phyloP scores from a whole-genome alignment of 2,888 invertebrate species.

The Cyrtodaria siliqua region DNA sequence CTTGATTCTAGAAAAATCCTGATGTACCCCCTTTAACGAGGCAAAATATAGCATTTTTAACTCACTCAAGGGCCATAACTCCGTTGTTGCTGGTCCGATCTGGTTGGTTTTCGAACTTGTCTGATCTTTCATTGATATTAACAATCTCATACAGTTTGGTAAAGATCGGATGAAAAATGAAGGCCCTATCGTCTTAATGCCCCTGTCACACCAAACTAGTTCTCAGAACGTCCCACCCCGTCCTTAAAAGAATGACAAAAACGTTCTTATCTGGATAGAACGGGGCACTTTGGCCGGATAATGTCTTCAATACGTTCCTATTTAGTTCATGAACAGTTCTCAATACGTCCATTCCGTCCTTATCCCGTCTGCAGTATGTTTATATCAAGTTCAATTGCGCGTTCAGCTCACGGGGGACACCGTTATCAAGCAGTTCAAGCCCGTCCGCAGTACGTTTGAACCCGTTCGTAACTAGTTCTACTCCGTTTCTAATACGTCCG shows the following conservation, averaged over 20 bases:
- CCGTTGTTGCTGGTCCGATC: too few species aligned
- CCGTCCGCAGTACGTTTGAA: slow-evolving; percentile 7
- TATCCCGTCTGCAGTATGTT: slow-evolving; percentile 8
- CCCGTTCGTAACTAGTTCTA: slow-evolving; percentile 7
- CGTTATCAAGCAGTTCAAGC: slow-evolving; percentile 20
- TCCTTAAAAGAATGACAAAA: slow-evolving; percentile 5
- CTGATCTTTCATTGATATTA: too few species aligned
- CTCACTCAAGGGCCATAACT: too few species aligned
- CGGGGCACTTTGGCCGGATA: slow-evolving; percentile 1
- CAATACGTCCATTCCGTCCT: slow-evolving; percentile 4
- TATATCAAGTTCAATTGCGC: not conserved
- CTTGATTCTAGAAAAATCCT: too few species aligned
- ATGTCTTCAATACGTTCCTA: not conserved
- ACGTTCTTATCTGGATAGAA: slow-evolving; percentile 12
- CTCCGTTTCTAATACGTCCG: not conserved
- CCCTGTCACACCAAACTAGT: slow-evolving; percentile 21
- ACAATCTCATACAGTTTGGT: too few species aligned
- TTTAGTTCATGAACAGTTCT: slow-evolving; percentile 2
- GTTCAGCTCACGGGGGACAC: not conserved
- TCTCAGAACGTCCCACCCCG: slow-evolving; percentile 6
- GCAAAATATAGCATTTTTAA: too few species aligned
- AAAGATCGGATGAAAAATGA: too few species aligned
- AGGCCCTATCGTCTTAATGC: too few species aligned
- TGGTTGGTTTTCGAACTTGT: too few species aligned
- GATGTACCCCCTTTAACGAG: too few species aligned